Conservation (phyloP, 2,113 vertebrate species). For the Psephotus haematonotus region DNA sequence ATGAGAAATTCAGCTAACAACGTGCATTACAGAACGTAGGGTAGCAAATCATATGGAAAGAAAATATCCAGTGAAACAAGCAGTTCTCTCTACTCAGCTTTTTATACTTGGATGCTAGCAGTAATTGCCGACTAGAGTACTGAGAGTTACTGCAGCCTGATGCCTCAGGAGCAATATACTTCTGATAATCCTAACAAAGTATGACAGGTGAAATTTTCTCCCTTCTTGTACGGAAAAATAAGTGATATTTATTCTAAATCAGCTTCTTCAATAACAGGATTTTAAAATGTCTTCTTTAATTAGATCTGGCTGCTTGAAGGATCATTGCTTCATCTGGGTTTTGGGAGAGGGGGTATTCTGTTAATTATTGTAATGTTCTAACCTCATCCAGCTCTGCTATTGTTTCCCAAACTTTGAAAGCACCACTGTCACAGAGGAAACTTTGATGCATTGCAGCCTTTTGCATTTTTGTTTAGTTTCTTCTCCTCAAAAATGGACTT, state of each 20-base stretch:
- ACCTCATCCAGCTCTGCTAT: constrained; percentile 54
- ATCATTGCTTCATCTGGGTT: not conserved
- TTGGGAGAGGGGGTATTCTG: not conserved
- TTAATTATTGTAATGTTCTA: constrained; percentile 56
- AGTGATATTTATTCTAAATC: constrained; percentile 55
- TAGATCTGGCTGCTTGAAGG: constrained; percentile 10
- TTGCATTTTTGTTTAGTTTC: not conserved
- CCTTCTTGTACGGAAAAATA: constrained; percentile 13
- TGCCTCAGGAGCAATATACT: not conserved
- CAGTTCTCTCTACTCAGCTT: not conserved
- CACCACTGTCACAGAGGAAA: not conserved
- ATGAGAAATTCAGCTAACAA: not conserved
- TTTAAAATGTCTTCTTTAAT: constrained; percentile 59
- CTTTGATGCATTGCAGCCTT: not conserved
- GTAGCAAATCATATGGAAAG: not conserved
- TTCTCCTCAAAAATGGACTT: not conserved
- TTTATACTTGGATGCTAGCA: constrained; percentile 10
- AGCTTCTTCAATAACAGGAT: not conserved
- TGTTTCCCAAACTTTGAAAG: constrained; percentile 47
- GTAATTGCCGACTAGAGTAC: constrained; percentile 5
- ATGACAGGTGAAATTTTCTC: not conserved
- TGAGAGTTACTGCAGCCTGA: constrained; percentile 8
- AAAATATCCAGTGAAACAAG: not conserved
- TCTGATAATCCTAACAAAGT: not conserved
- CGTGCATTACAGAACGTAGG: not conserved